A percentile compares a stretch with the other conserved stretches of the same genome.
Conservation (phyloP, 2,113 vertebrate species). For the Grammomys dolichurus region DNA sequence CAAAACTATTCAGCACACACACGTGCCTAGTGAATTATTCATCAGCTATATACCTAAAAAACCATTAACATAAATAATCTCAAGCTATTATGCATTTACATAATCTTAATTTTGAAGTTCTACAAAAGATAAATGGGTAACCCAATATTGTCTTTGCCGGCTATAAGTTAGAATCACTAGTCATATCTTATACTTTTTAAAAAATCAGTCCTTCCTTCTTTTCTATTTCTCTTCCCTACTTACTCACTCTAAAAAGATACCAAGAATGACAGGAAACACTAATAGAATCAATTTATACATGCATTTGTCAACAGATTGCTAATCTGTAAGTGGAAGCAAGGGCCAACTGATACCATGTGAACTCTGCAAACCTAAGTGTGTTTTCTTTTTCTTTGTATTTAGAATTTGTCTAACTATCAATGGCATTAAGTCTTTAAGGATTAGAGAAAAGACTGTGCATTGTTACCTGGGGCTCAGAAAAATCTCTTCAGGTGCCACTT, state of each 20-base stretch:
- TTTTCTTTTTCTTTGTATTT: background rate
- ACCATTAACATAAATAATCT: background rate
- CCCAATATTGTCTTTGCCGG: background rate
- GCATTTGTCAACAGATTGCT: background rate
- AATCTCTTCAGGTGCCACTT: background rate
- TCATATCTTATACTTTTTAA: background rate
- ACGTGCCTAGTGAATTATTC: background rate
- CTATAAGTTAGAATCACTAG: background rate
- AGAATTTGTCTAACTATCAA: background rate
- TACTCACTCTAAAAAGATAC: background rate
- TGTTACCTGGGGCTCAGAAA: background rate
- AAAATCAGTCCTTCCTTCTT: background rate
- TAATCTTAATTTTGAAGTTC: conserved; percentile 47
- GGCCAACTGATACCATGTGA: background rate
- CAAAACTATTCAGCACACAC: background rate
- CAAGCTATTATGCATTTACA: conserved; percentile 1
- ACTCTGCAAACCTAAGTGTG: background rate
- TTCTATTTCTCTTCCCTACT: conserved; percentile 6
- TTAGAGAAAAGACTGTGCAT: background rate
- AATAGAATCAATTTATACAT: background rate
- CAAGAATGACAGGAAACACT: background rate
- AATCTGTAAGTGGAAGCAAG: background rate
- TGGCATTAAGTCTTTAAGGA: background rate
- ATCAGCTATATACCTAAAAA: background rate
- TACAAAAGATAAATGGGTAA: conserved; percentile 7